A percentile compares a stretch with the other conserved stretches of the same genome.
Evolutionary conservation across 2,797 vertebrate species (phyloP).

Genomic region (Pelodytes ibericus): DNA sequence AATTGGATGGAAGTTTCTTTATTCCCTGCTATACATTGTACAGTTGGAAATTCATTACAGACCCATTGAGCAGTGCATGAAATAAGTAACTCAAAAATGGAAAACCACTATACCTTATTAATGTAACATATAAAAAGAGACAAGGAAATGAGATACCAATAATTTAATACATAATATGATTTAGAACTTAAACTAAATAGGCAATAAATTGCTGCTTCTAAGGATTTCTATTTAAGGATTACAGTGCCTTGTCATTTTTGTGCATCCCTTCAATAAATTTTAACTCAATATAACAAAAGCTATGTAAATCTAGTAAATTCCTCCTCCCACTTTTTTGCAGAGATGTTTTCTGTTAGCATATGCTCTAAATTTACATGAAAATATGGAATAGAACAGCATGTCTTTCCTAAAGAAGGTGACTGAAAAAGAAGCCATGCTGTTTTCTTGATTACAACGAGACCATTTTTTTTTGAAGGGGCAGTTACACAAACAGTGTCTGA

Average conservation of each 20-base stretch:
- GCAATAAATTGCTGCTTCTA: constrained; percentile 27
- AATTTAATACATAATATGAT: constrained; percentile 34
- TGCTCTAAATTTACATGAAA: constrained; percentile 20
- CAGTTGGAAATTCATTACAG: constrained; percentile 29
- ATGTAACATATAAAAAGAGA: constrained; percentile 18
- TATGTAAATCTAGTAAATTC: constrained; percentile 26
- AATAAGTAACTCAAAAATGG: constrained; percentile 18
- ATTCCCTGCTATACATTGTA: constrained; percentile 5
- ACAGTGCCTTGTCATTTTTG: constrained; percentile 16
- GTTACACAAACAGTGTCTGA: too few relatives aligned
- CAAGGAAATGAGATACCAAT: neutral
- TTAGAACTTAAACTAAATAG: constrained; percentile 29
- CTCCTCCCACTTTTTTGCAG: constrained; percentile 1
- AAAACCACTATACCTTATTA: constrained; percentile 37
- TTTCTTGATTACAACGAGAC: constrained; percentile 40
- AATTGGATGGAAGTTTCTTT: constrained; percentile 21
- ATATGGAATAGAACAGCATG: constrained; percentile 28
- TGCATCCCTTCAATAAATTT: constrained; percentile 22
- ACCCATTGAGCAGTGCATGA: constrained; percentile 23
- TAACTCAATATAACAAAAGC: constrained; percentile 4
- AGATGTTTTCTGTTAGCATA: constrained; percentile 32
- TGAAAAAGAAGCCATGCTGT: constrained; percentile 31
- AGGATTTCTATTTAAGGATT: neutral
- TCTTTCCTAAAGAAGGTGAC: constrained; percentile 27
- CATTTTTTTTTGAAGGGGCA: too few relatives aligned